phyloP scores from a whole-genome alignment of 2,888 invertebrate species.

The Cryptus armator region DNA sequence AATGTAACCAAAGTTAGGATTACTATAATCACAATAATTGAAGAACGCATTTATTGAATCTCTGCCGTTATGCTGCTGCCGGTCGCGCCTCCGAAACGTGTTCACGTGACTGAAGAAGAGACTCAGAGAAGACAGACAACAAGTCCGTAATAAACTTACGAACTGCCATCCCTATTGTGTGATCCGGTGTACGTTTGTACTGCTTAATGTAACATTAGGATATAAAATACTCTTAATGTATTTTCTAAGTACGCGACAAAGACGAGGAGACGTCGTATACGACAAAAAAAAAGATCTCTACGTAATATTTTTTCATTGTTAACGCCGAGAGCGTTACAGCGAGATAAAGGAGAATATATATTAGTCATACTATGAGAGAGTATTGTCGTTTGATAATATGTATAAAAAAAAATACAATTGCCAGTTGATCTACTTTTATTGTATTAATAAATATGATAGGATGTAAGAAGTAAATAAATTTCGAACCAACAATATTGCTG shows the following conservation, averaged over 20 bases:
- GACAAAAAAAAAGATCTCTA: slow-evolving; percentile 31
- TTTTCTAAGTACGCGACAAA: slow-evolving; percentile 55
- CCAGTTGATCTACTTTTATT: slow-evolving; percentile 62
- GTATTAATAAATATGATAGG: slow-evolving; percentile 59
- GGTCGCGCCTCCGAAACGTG: slow-evolving; percentile 41
- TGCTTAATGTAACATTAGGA: slow-evolving; percentile 63
- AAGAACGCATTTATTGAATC: slow-evolving; percentile 78
- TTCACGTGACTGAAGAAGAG: slow-evolving; percentile 18
- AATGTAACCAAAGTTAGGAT: slow-evolving; percentile 73
- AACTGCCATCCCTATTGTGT: slow-evolving; percentile 50
- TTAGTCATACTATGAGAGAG: slow-evolving; percentile 52
- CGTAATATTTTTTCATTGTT: slow-evolving; percentile 35
- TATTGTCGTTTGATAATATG: slow-evolving; percentile 61
- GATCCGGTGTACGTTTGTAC: slow-evolving; percentile 67
- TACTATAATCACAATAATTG: slow-evolving; percentile 46
- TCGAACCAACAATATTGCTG: slow-evolving; percentile 11
- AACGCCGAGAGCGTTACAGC: slow-evolving; percentile 26
- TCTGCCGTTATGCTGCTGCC: slow-evolving; percentile 65
- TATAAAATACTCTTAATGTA: slow-evolving; percentile 55
- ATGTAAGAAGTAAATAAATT: slow-evolving; percentile 40
- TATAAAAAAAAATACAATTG: slow-evolving; percentile 56
- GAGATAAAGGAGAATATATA: slow-evolving; percentile 53
- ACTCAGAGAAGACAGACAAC: slow-evolving; percentile 17
- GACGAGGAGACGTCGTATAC: slow-evolving; percentile 23
- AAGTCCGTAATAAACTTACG: slow-evolving; percentile 30